A percentile compares a stretch with the other conserved stretches of the same genome.
Evolutionary conservation across 1,140 invertebrate species (phyloP).

Genomic region (Calliphora vicina): DNA sequence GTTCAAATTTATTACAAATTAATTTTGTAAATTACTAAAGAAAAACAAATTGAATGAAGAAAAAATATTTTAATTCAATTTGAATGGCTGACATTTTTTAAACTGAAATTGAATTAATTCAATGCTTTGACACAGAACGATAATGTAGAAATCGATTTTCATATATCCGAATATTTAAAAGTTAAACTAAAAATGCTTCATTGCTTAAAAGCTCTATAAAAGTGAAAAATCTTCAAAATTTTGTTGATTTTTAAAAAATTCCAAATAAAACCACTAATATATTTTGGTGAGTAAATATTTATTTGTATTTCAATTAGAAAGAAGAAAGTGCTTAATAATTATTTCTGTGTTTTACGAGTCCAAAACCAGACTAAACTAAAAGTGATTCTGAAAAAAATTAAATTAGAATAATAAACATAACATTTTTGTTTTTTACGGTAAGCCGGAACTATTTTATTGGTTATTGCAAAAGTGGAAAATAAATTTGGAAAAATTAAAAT

Average conservation of each 20-base stretch:
- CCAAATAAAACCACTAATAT: background rate
- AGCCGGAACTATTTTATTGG: conserved; percentile 4
- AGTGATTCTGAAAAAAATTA: background rate
- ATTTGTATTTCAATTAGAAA: conserved; percentile 24
- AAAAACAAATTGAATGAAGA: too few relatives aligned
- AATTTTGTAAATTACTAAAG: too few relatives aligned
- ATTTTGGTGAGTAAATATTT: conserved; percentile 32
- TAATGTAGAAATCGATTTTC: too few relatives aligned
- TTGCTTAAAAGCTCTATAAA: too few relatives aligned
- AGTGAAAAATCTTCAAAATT: too few relatives aligned
- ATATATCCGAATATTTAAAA: too few relatives aligned
- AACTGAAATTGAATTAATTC: too few relatives aligned
- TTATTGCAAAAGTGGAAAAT: background rate
- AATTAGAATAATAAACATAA: background rate
- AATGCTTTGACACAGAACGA: too few relatives aligned
- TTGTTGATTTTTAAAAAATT: background rate
- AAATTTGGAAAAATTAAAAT: background rate
- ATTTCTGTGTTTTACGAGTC: background rate
- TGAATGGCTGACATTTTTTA: too few relatives aligned
- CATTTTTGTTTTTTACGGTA: conserved; percentile 13
- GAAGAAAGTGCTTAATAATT: conserved; percentile 18
- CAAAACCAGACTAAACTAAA: background rate
- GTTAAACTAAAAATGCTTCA: too few relatives aligned
- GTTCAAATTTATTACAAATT: too few relatives aligned
- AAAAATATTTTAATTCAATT: too few relatives aligned